Percentiles rank a stretch among this genome's conserved stretches.
These are phyloP conservation scores for Poecile montanus DNA, from an alignment of 2,797 vertebrate species.

Conservation along the genomic window DNA sequence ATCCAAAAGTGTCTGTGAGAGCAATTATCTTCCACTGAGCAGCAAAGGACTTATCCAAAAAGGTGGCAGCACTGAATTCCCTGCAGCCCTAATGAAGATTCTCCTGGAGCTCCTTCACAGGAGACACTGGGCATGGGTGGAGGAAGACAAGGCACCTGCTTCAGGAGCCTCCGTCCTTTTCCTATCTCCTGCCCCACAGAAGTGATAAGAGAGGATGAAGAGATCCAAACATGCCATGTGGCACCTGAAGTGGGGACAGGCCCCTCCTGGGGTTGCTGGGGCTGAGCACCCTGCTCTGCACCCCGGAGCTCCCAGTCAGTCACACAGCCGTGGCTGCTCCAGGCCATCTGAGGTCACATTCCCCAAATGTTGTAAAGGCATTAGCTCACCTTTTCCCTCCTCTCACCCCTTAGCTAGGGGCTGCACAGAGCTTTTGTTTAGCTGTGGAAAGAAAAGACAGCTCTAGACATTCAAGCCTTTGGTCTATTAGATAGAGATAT, in stretches of 20 bases:
- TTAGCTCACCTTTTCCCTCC: background rate
- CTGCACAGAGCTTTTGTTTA: background rate
- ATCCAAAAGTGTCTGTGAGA: background rate
- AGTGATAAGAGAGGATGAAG: background rate
- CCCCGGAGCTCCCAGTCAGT: accelerated
- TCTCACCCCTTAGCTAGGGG: background rate
- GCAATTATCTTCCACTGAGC: background rate
- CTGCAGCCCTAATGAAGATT: background rate
- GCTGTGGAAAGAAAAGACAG: background rate
- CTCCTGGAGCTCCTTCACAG: background rate
- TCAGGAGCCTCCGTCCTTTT: background rate
- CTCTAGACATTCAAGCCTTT: background rate
- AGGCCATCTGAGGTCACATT: accelerated
- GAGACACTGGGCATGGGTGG: background rate
- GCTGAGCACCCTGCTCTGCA: accelerated
- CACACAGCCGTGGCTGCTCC: accelerated
- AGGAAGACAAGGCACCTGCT: background rate
- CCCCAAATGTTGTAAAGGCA: background rate
- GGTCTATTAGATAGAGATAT: background rate
- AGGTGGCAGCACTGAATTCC: background rate
- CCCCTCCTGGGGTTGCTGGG: background rate
- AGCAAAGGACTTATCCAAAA: background rate
- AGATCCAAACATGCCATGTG: accelerated
- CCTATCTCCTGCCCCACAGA: accelerated
- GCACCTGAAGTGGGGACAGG: background rate